Conservation (phyloP, 1,140 invertebrate species). For the Akabosia matsudoensis region DNA sequence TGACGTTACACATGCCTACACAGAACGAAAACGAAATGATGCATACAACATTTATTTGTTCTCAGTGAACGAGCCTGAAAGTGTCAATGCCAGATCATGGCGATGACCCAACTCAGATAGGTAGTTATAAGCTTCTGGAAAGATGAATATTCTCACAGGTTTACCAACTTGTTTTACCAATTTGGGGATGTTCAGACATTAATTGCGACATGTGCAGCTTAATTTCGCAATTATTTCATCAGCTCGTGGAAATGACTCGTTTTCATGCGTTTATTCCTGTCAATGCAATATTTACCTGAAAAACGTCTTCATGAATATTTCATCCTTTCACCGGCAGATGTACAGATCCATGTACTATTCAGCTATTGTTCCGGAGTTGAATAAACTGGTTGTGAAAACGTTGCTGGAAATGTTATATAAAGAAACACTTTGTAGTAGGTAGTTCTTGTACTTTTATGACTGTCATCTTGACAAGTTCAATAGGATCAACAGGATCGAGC, state of each 20-base stretch:
- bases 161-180: background rate
- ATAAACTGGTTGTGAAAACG: background rate
- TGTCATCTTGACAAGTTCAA: background rate
- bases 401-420: background rate
- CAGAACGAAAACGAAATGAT: background rate
- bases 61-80: background rate
- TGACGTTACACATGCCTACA: too few relatives aligned
- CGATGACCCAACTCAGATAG: background rate
- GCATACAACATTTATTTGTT: background rate
- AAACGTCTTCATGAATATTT: slow-evolving; percentile 21
- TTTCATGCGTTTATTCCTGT: too few relatives aligned
- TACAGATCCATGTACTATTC: background rate
- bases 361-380: background rate
- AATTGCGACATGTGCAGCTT: background rate
- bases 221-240: slow-evolving; percentile 12
- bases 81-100: background rate
- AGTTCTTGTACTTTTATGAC: background rate
- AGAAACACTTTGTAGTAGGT: background rate
- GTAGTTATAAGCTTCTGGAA: slow-evolving; percentile 9
- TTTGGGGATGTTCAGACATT: background rate
- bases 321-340: background rate
- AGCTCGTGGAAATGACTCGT: background rate
- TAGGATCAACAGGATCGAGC: background rate
- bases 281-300: too few relatives aligned
- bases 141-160: background rate